phyloP scores from a whole-genome alignment of 2,113 vertebrate genomes.

The Marmota monax region DNA sequence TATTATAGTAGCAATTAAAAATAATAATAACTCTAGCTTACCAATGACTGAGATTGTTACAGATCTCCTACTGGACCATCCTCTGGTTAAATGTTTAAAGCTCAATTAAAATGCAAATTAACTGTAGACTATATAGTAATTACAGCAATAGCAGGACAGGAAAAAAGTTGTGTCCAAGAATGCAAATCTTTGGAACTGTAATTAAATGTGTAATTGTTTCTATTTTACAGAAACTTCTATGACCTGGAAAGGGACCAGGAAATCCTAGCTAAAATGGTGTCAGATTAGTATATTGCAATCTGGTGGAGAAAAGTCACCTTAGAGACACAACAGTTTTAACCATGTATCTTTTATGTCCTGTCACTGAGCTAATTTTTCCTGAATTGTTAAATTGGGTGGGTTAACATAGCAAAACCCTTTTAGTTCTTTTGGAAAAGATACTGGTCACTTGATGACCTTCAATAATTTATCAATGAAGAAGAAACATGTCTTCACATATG shows the following conservation, averaged over 20 bases:
- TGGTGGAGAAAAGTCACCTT: background rate
- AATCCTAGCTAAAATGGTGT: background rate
- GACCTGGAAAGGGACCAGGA: conserved; percentile 42
- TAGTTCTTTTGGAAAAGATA: background rate
- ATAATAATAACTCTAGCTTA: conserved; percentile 60
- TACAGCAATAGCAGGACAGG: conserved; percentile 55
- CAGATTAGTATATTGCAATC: background rate
- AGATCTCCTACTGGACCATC: conserved; percentile 64
- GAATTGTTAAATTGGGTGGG: background rate
- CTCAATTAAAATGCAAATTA: conserved; percentile 84
- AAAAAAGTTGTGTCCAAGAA: conserved; percentile 70
- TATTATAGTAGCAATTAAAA: conserved; percentile 70
- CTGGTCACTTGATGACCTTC: background rate
- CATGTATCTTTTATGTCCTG: conserved; percentile 42
- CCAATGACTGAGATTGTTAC: conserved; percentile 71
- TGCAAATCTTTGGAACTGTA: conserved; percentile 73
- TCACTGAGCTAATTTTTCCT: conserved; percentile 42
- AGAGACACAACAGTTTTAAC: conserved; percentile 14
- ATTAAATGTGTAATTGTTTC: conserved; percentile 78
- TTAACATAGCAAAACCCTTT: background rate
- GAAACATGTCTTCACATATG: background rate
- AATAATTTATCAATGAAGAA: conserved; percentile 15
- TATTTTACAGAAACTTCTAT: conserved; percentile 64
- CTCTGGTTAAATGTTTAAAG: conserved; percentile 78
- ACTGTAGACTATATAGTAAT: conserved; percentile 54